A percentile compares a stretch with the other conserved stretches of the same genome.
These are phyloP conservation scores for Drosophila atripex DNA, from an alignment of 2,888 invertebrate genomes.

Conservation along the genomic window DNA sequence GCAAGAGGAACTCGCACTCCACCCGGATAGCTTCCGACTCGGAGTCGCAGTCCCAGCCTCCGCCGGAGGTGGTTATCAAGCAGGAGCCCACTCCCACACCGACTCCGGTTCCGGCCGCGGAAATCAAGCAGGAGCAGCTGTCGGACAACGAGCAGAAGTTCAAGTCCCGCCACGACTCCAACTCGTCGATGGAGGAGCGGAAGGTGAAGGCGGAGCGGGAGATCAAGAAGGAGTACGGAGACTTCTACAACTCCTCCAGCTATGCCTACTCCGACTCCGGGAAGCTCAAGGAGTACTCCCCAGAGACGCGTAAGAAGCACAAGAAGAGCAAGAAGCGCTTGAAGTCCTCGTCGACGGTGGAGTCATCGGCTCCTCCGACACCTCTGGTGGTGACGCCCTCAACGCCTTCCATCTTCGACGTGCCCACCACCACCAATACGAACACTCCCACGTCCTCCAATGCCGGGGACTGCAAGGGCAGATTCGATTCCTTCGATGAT, in stretches of 20 bases:
- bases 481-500: slow-evolving; percentile 85
- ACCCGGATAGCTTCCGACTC: slow-evolving; percentile 90
- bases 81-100: slow-evolving; percentile 76
- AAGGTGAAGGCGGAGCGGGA: slow-evolving; percentile 81
- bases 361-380: slow-evolving; percentile 1
- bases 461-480: slow-evolving; percentile 53
- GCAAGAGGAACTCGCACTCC: slow-evolving; percentile 88
- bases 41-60: slow-evolving; percentile 78
- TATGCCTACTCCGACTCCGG: slow-evolving; percentile 48
- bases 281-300: slow-evolving; percentile 81
- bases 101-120: slow-evolving; percentile 57
- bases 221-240: slow-evolving; percentile 80
- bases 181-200: slow-evolving; percentile 84
- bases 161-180: slow-evolving; percentile 63
- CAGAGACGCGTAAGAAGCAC: slow-evolving; percentile 89
- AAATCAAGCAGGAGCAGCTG: slow-evolving; percentile 86
- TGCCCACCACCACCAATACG: slow-evolving; percentile 9
- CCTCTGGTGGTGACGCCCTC: slow-evolving; percentile 29
- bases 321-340: slow-evolving; percentile 93
- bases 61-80: slow-evolving; percentile 63
- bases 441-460: not conserved
- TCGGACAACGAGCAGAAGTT: slow-evolving; percentile 68
- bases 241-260: slow-evolving; percentile 58
- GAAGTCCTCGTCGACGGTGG: slow-evolving; percentile 84
- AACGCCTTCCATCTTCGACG: slow-evolving; percentile 57